Evolutionary conservation across 2,113 vertebrate genomes (phyloP), one percentile per base, ranked within the genome.

Genomic region (Tychaedon coryphoeus): DNA sequence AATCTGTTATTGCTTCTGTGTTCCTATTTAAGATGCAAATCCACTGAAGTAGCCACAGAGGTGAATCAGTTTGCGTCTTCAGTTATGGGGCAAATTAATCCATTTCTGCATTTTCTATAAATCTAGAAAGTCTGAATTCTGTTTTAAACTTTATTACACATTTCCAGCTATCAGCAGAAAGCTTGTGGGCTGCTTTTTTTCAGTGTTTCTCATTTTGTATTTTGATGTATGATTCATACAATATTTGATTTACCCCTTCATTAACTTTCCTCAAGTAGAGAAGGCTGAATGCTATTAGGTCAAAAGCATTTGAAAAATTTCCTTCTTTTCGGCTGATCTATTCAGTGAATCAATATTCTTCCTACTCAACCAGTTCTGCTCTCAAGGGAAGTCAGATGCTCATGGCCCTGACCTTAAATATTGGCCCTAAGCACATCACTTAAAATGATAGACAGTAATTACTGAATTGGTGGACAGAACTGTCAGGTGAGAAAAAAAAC

Each of bases 371-470:
- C 79, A 93, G 72, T 66, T 93, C 43, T 64, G 1, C 38, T 90
- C 92, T 77, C 88, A 77, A 48, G 76, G 64, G 86, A 93, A 92
- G 86, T 86, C 83, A 71, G 83, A 88, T 58, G 86, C 40, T 90
- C 86, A 86, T 9, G 15, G 64, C 64, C 67, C 64, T 93, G 95
- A 96, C 96, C 94, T 96, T 93, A 94, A 70, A 88, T 70, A 86
- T 8, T 67, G 60, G 69, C 86, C 92, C 61, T 93, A 84, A 94
- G 83, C 76, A 87, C 91, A 93, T 94, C 86, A 93, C 75, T 93
- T 95, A 95, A 92, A 92, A 93, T 95, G 95, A 97, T 79, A 86
- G 96, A 95, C 96, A 96, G 91, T 97, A 97, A 96, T 97, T 95
- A 97, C 60, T 3, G 10, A 93, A 95, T 36, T 84, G 91, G 50